Evolutionary conservation across 2,113 vertebrate genomes (phyloP).

Genomic region (Scophthalmus maximus): DNA sequence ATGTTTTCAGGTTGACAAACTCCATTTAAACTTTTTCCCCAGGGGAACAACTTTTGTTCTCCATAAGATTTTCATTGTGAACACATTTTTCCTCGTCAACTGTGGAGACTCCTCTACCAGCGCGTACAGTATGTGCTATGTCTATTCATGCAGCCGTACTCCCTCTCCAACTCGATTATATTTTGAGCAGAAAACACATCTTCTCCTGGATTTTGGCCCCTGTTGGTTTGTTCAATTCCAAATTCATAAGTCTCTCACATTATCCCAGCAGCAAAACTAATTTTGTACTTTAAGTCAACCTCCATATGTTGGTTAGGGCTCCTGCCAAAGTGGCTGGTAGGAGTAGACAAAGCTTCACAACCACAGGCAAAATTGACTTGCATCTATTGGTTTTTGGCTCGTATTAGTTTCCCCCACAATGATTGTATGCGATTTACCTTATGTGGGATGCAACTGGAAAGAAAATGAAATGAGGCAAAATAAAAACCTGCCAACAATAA

Average conservation of each 20-base stretch:
- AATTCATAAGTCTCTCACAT: constrained; percentile 43
- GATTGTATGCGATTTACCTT: constrained; percentile 19
- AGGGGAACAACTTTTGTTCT: not conserved
- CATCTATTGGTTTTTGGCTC: constrained; percentile 28
- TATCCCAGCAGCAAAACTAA: constrained; percentile 64
- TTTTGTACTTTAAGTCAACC: constrained; percentile 54
- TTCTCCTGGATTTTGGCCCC: constrained; percentile 44
- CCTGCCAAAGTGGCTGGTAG: constrained; percentile 36
- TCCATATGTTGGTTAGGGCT: constrained; percentile 43
- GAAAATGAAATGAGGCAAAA: constrained; percentile 3
- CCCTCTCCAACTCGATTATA: constrained; percentile 7
- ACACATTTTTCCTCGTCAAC: constrained; percentile 4
- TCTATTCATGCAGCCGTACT: constrained; percentile 15
- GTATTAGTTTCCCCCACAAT: constrained; percentile 3
- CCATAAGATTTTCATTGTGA: not conserved
- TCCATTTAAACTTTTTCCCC: not conserved
- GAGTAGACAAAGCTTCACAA: constrained; percentile 36
- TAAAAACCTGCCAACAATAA: constrained; percentile 26
- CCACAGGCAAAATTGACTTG: constrained; percentile 17
- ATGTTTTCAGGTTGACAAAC: constrained; percentile 1
- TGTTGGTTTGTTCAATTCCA: constrained; percentile 35
- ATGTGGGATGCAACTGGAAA: constrained; percentile 28
- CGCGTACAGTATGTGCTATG: constrained; percentile 5
- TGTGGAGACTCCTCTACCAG: constrained; percentile 12
- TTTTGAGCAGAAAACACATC: constrained; percentile 44